Base-by-base conservation (phyloP, 2,888 invertebrate genomes). In the Megalurothrips usitatus region DNA sequence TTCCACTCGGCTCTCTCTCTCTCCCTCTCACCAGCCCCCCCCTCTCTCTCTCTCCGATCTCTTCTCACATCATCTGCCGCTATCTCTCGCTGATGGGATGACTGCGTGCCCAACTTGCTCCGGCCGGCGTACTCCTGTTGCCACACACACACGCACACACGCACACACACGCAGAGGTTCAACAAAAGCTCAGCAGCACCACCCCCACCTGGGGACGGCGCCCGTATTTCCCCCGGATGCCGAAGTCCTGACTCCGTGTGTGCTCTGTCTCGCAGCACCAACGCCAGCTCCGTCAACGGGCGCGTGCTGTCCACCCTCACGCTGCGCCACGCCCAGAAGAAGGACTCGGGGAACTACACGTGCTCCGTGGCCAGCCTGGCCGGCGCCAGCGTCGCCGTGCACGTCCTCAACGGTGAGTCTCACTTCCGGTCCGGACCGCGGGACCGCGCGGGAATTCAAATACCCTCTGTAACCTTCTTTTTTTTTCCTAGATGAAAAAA, bases 271-370 rank as follows among this genome's bases (percentile, higher is more conserved):
- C 87, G 19, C 87, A 90, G 90, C 83, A 89, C 88, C 84, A 90
- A 90, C 86, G 86, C 87, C 80, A 89, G 87, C 82, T 85, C 85
- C 82, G 87, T 87, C 82, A 84, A 87, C 81, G 87, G 87, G 82
- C 87, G 87, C 82, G 86, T 88, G 82, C 87, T 88, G 82, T 89
- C 90, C 82, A 89, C 89, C 58, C 86, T 91, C 84, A 88, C 88
- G 82, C 87, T 91, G 82, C 88, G 88, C 83, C 89, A 88, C 84
- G 89, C 91, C 63, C 89, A 89, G 84, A 89, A 89, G 82, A 88
- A 88, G 81, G 90, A 91, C 85, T 90, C 90, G 49, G 91, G 91
- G 81, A 91, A 91, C 86, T 91, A 91, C 86, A 90, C 90, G 83
- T 91, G 91, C 85, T 85, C 87, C 81, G 89, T 88, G 49, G 88